A percentile compares a stretch with the other conserved stretches of the same genome.
Evolutionary conservation across 2,113 vertebrate genomes (phyloP).

Genomic region (Pelecanus crispus): DNA sequence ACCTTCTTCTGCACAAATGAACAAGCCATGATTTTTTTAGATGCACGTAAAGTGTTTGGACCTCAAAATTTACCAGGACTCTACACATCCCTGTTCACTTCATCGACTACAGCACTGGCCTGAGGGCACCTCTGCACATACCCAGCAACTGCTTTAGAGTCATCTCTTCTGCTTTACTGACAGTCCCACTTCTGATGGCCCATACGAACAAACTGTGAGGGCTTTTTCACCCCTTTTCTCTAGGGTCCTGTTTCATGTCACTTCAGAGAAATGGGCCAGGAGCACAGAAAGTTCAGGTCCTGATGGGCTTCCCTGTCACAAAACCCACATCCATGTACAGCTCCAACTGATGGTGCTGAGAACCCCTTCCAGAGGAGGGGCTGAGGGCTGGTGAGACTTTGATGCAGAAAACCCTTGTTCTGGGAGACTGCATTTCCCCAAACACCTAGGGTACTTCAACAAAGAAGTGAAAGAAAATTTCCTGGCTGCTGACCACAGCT

Average conservation of each 20-base stretch:
- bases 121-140: neutral
- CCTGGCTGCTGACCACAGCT: neutral
- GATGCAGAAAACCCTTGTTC: neutral
- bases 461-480: neutral
- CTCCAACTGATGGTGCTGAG: neutral
- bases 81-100: neutral
- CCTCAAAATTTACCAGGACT: neutral
- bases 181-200: neutral
- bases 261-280: neutral
- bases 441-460: neutral
- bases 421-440: neutral
- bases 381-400: neutral
- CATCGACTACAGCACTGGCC: neutral
- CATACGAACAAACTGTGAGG: neutral
- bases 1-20: neutral
- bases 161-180: neutral
- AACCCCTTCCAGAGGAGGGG: neutral
- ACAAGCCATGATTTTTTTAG: neutral
- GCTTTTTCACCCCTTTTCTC: neutral
- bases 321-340: neutral
- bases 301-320: neutral
- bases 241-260: neutral
- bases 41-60: neutral
- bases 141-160: neutral
- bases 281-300: neutral